Evolutionary conservation across 2,113 vertebrate species (phyloP).

Genomic region (Cheirogaleus medius): DNA sequence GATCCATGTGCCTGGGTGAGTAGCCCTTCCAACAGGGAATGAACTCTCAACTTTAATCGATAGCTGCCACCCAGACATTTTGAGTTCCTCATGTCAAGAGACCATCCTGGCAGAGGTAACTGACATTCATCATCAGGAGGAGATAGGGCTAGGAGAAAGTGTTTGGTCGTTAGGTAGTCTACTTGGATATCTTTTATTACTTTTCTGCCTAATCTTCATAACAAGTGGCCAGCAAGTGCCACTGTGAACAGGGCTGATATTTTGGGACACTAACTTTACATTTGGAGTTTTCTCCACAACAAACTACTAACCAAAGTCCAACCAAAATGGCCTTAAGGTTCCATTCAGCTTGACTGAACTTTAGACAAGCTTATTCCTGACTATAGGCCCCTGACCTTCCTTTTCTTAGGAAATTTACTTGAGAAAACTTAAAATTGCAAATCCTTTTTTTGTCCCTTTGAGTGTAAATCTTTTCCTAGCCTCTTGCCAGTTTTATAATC

Average conservation of each 20-base stretch:
- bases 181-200: neutral
- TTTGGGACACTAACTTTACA: too few species aligned
- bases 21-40: neutral
- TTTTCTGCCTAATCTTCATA: neutral
- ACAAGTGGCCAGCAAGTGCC: neutral
- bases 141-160: neutral
- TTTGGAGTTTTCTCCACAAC: neutral
- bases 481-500: neutral
- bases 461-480: neutral
- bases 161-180: neutral
- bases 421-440: neutral
- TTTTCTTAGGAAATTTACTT: neutral
- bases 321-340: neutral
- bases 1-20: neutral
- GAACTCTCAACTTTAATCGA: neutral
- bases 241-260: neutral
- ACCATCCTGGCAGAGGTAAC: neutral
- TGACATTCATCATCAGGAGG: neutral
- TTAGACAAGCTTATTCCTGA: neutral
- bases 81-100: neutral
- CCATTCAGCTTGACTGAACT: neutral
- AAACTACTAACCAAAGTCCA: neutral
- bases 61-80: neutral
- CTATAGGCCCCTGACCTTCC: neutral
- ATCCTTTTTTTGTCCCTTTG: neutral